These are phyloP conservation scores for Sciurus vulgaris DNA, from an alignment of 2,797 vertebrate genomes.

Conservation along the genomic window DNA sequence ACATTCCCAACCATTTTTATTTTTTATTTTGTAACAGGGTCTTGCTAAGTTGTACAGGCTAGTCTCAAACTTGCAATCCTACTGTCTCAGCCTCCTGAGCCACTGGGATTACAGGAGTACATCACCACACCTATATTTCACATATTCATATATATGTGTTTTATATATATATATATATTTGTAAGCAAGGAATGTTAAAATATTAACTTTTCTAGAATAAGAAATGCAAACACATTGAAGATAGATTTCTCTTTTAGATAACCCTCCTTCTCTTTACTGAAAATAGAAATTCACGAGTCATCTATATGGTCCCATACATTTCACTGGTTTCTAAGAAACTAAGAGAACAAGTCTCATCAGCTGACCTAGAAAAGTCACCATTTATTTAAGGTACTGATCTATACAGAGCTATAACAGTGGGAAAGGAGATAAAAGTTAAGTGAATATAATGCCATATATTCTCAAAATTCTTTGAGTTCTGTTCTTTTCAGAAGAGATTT, in stretches of 20 bases:
- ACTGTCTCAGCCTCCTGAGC: too few species aligned
- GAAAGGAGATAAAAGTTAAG: background rate
- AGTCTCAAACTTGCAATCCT: too few species aligned
- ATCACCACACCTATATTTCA: too few species aligned
- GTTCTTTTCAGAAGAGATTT: background rate
- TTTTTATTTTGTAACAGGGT: too few species aligned
- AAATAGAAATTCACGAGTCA: background rate
- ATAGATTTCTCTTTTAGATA: background rate
- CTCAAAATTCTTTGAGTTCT: slow-evolving; percentile 25
- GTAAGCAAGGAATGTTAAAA: background rate
- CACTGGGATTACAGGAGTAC: too few species aligned
- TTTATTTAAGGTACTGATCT: background rate
- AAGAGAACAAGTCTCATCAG: background rate
- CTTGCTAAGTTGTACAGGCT: too few species aligned
- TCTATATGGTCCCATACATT: background rate
- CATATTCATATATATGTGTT: too few species aligned
- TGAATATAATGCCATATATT: background rate
- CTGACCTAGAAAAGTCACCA: background rate
- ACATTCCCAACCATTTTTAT: too few species aligned
- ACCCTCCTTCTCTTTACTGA: too few species aligned
- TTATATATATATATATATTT: too few species aligned
- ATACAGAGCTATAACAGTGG: background rate
- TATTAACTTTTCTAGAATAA: background rate
- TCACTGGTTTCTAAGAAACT: background rate
- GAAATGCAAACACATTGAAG: too few species aligned